Evolutionary conservation across 2,797 vertebrate species (phyloP).

Genomic region (Synanceia verrucosa): DNA sequence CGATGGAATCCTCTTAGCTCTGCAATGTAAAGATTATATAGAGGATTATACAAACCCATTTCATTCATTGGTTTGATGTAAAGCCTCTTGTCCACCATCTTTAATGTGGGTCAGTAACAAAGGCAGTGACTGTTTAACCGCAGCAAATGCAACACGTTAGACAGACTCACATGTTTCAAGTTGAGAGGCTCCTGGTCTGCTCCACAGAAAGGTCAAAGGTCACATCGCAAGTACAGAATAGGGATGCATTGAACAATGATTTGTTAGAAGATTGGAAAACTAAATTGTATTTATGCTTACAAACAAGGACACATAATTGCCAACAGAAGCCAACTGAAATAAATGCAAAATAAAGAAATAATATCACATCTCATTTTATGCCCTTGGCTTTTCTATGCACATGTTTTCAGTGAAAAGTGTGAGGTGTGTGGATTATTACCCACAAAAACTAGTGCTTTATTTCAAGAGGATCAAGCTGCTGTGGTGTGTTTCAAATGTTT

Average conservation of each 20-base stretch:
- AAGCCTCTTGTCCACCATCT: slow-evolving; percentile 19
- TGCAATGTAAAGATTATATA: slow-evolving; percentile 41
- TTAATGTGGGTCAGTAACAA: background rate
- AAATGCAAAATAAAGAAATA: background rate
- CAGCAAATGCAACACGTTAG: background rate
- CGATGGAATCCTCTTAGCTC: slow-evolving; percentile 22
- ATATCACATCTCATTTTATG: background rate
- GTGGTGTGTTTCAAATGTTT: background rate
- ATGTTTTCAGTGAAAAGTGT: background rate
- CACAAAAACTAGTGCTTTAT: background rate
- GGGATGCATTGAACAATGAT: background rate
- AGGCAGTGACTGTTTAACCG: background rate
- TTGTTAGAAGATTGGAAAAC: background rate
- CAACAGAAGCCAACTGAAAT: background rate
- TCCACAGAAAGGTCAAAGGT: slow-evolving; percentile 5
- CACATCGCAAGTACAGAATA: background rate
- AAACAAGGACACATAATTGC: background rate
- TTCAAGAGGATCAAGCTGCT: background rate
- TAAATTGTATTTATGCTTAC: background rate
- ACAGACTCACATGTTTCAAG: background rate
- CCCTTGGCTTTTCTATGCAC: background rate
- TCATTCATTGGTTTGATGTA: slow-evolving; percentile 39
- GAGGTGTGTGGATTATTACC: background rate
- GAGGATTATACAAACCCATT: slow-evolving; percentile 36
- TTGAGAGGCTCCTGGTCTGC: background rate